Conservation (phyloP, 2,888 invertebrate genomes). For the Bombyx huttoni region DNA sequence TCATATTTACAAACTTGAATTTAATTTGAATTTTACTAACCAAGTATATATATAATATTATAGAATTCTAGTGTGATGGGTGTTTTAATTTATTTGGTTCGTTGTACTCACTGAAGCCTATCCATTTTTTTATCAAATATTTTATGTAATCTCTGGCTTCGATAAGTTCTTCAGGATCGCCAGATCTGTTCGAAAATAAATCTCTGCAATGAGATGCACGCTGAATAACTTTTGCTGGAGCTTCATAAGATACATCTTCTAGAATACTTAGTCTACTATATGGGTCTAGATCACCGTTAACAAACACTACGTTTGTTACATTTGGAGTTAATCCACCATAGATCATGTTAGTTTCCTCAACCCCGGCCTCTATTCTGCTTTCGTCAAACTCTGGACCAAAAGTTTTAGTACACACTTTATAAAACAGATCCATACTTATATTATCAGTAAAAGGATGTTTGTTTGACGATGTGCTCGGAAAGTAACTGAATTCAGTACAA, state of each 20-base stretch:
- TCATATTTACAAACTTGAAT: too few relatives aligned
- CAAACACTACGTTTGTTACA: constrained; percentile 68
- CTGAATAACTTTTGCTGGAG: constrained; percentile 43
- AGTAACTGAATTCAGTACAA: constrained; percentile 84
- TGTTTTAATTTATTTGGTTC: constrained; percentile 3
- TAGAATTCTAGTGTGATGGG: not conserved
- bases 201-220: constrained; percentile 45
- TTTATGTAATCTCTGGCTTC: constrained; percentile 40
- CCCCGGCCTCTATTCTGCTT: constrained; percentile 35
- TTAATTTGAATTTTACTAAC: too few relatives aligned
- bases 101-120: constrained; percentile 27
- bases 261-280: constrained; percentile 69
- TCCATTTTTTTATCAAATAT: constrained; percentile 49
- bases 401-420: constrained; percentile 42
- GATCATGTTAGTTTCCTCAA: constrained; percentile 52
- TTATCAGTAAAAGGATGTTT: constrained; percentile 72
- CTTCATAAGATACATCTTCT: constrained; percentile 45
- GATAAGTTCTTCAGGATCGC: constrained; percentile 42
- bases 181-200: constrained; percentile 29
- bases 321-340: constrained; percentile 63
- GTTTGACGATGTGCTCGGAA: constrained; percentile 73
- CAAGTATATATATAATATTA: not conserved
- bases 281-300: constrained; percentile 74
- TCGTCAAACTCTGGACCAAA: constrained; percentile 51
- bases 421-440: constrained; percentile 48